phyloP scores from a whole-genome alignment of 2,797 vertebrate species.

The Arrhamphus sclerolepis region DNA sequence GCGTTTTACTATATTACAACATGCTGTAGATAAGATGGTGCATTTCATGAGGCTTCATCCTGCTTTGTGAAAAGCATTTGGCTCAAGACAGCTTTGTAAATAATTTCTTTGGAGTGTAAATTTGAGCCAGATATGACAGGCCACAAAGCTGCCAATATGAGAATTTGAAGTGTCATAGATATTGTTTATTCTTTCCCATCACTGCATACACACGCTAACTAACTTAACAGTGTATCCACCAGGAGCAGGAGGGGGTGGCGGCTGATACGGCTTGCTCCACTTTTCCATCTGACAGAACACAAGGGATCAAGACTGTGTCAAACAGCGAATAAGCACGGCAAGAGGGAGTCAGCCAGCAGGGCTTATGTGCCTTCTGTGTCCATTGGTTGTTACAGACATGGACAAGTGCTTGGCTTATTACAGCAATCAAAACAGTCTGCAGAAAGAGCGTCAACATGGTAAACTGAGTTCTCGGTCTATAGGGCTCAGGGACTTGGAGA shows the following conservation, averaged over 20 bases:
- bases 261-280: constrained; percentile 74
- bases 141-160: neutral
- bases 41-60: neutral
- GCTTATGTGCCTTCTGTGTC: constrained; percentile 65
- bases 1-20: too few relatives aligned
- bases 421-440: constrained; percentile 37
- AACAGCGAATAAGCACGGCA: constrained; percentile 57
- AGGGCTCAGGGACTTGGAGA: neutral
- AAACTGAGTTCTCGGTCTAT: constrained; percentile 7
- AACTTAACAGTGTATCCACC: constrained; percentile 49
- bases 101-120: neutral
- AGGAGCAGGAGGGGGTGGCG: constrained; percentile 29
- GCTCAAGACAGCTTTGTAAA: constrained; percentile 2
- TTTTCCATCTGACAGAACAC: constrained; percentile 80
- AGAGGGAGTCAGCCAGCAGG: constrained; percentile 67
- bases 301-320: constrained; percentile 77
- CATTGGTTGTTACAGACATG: constrained; percentile 40
- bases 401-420: constrained; percentile 53
- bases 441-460: constrained; percentile 24
- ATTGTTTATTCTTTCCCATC: neutral
- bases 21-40: too few relatives aligned
- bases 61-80: constrained; percentile 4
- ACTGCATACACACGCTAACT: constrained; percentile 15
- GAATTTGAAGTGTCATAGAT: neutral
- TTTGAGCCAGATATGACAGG: neutral